Conservation (phyloP, 1,140 invertebrate genomes). For the Grapholita molesta region DNA sequence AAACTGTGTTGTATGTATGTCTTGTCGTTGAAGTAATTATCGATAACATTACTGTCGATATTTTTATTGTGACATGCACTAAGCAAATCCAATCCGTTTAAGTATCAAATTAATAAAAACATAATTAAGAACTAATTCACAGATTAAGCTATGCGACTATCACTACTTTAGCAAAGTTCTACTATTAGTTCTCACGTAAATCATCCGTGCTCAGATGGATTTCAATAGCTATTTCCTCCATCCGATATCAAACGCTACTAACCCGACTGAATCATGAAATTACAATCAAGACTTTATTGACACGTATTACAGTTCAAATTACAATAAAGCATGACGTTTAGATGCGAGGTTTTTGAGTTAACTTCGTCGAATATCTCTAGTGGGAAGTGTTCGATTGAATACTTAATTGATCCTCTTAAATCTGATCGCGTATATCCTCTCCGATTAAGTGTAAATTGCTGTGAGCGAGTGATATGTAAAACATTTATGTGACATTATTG, state of each 20-base stretch:
- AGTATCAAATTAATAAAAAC: no score
- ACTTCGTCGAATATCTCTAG: neutral
- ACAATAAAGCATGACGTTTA: neutral
- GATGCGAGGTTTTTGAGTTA: neutral
- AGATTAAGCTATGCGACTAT: neutral
- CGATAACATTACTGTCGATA: no score
- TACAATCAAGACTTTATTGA: neutral
- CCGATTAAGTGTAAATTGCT: neutral
- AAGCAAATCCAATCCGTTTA: no score
- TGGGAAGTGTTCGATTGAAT: slow-evolving; percentile 11
- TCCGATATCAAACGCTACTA: neutral
- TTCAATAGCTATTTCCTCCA: neutral
- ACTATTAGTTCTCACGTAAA: neutral
- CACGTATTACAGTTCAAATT: neutral
- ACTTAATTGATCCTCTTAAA: slow-evolving; percentile 15
- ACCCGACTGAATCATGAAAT: neutral
- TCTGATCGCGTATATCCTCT: slow-evolving; percentile 14
- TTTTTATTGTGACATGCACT: no score
- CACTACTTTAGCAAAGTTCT: neutral
- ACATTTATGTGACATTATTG: neutral
- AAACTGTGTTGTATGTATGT: no score
- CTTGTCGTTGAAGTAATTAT: no score
- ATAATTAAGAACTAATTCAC: neutral
- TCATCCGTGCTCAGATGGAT: neutral
- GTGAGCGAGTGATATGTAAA: neutral